Conservation (phyloP, 2,113 vertebrate species). For the Ceyx cyanopectus region DNA sequence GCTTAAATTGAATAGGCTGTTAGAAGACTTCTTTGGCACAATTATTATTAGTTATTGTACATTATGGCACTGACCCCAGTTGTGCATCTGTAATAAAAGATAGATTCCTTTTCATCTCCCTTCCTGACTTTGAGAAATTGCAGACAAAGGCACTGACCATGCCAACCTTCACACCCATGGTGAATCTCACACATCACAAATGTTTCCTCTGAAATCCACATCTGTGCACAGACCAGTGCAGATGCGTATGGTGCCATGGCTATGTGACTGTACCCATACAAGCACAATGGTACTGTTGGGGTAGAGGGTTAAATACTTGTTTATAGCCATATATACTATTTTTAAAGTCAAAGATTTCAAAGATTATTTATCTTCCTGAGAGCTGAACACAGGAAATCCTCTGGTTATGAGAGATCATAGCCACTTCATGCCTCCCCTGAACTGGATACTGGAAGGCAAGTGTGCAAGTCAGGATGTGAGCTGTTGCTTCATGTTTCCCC, state of each 20-base stretch:
- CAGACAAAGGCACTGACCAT: conserved; percentile 5
- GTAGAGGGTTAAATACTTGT: background rate
- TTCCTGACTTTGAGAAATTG: background rate
- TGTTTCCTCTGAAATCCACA: background rate
- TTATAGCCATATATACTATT: background rate
- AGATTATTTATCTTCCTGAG: background rate
- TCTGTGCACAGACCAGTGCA: accelerated
- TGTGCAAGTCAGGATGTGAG: background rate
- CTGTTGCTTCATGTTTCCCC: background rate
- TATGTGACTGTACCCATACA: background rate
- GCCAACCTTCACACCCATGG: background rate
- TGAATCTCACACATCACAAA: background rate
- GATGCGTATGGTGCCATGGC: accelerated
- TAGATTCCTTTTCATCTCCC: background rate
- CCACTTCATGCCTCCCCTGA: background rate
- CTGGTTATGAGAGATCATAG: accelerated
- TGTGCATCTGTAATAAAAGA: background rate
- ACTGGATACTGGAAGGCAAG: background rate
- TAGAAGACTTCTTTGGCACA: background rate
- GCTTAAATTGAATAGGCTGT: background rate
- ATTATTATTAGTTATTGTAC: background rate
- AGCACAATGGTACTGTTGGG: accelerated
- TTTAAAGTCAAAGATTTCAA: background rate
- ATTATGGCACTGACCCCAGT: background rate
- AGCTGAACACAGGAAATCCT: background rate